These are phyloP conservation scores for chimpanzee (Pan troglodytes) DNA, from an alignment of 2,113 vertebrate species.

Conservation along the genomic window NHGRI_mPanTro3-v2.1_pri NC_072404.2:103906001-103906500, in stretches of 20 bases:
- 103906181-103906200: neutral
- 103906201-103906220: conserved; percentile 12
- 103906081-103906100: neutral
- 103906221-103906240: neutral
- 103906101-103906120: neutral
- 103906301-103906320: neutral
- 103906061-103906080: conserved; percentile 19
- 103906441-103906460: conserved; percentile 23
- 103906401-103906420: neutral
- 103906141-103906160: neutral
- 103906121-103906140: neutral
- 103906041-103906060: neutral
- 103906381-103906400: conserved; percentile 34
- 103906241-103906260: conserved; percentile 16
- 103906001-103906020: conserved; percentile 12
- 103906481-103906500: neutral
- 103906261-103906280: neutral
- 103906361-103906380: neutral
- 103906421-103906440: neutral
- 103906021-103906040: neutral
- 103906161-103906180: neutral
- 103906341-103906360: neutral
- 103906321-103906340: neutral
- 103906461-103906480: neutral
- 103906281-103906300: conserved; percentile 42